Base-by-base conservation (phyloP, 2,797 vertebrate genomes). In the Micrastur ruficollis region DNA sequence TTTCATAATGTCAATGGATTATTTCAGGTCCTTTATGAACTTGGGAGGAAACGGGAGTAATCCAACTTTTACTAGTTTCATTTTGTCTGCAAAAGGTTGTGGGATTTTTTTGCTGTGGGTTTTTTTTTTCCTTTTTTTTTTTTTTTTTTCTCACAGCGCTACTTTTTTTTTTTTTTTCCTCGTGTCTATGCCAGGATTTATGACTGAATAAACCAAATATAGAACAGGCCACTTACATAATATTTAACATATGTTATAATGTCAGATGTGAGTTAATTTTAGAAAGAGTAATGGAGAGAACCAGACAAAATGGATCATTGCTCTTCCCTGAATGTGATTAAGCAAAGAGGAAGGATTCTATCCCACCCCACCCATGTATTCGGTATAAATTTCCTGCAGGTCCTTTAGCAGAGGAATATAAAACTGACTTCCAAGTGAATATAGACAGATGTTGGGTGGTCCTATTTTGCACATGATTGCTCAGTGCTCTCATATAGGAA, bases 181-280 rank as follows among this genome's bases (percentile, higher is more conserved):
- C 42, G 8, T 44, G 42, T 44, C 42, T 44, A 44, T 44, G 86
- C 83, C 86, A 97, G 80, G 61, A 91, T 97, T 97, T 97, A 95
- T 95, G 95, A 93, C 90, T 94, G 94, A 97, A 97, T 95, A 95
- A 95, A 67, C 86, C 90, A 95, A 97, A 95, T 95, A 96, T 97
- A 97, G 91, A 96, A 89, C 83, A 97, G 94, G 87, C 89, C 66
- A 76, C 90, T 97, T 97, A 96, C 92, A 96, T 97, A 97, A 97
- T 94, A 96, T 92, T 95, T 97, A 97, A 93, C 90, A 90, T 97
- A 95, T 96, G 94, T 90, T 97, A 91, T 91, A 95, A 96, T 97
- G 93, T 96, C 95, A 97, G 94, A 96, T 96, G 95, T 83, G 83
- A 95, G 96, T 92, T 95, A 97, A 97, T 95, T 96, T 97, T 97